Evolutionary conservation across 2,797 vertebrate species (phyloP), one percentile per base, ranked within the genome.

Genomic region (Mycteria americana): DNA sequence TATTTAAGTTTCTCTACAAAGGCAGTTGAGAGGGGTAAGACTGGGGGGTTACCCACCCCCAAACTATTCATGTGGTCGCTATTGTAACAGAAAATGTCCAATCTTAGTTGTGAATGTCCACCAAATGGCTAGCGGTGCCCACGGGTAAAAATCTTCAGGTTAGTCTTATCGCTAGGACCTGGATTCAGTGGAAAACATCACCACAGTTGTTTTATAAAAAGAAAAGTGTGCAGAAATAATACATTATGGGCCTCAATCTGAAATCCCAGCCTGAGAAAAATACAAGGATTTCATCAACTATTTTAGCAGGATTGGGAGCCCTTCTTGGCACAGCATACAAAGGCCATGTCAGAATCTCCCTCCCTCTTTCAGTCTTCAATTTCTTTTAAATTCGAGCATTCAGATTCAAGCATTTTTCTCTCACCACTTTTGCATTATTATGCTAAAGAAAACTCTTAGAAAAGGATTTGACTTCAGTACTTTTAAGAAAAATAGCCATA

Each of bases 11-110:
- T 31, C 48, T 56, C 31, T 18, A 15, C 28, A n/a, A 69, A 70
- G 46, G 92, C 57, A 35, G 64, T 2, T 3, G 8, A 65, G 70
- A 50, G 46, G n/a, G 28, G 51, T 33, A 54, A 37, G 14, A 9
- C 0, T 1, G 18, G 33, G 45, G 27, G 23, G 30, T 30, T 10
- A 10, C 17, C n/a, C 7, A 19, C 39, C 30, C 50, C 25, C 7
- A 2, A 39, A 30, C 33, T 27, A 1, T 9, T 4, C 37, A 11
- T 12, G 62, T 12, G 1, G 24, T 27, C 54, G 35, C 56, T 48
- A 1, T 6, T 70, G 53, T 51, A 57, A 67, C 10, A 13, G 23
- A 23, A 37, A 65, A 13, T 2, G 13, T 10, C 18, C 2, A 0
- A 11, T 9, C 11, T 12, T 10, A 4, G 18, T 24, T 6, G 1